Conservation (phyloP, 2,888 invertebrate species). For the Esperia sulphurella region DNA sequence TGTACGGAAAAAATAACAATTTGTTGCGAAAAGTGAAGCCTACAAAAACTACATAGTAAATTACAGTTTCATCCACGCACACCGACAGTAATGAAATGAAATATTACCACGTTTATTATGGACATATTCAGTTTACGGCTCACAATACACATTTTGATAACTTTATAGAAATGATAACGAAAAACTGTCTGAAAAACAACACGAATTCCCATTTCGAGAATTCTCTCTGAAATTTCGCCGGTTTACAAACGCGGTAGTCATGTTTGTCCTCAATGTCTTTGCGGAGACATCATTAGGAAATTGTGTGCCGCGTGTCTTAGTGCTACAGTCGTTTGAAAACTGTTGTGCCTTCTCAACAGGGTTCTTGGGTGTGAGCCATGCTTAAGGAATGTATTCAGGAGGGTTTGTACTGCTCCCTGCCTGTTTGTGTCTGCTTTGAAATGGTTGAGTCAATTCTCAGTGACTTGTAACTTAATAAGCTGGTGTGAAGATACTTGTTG, state of each 20-base stretch:
- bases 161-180: background rate
- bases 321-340: conserved; percentile 5
- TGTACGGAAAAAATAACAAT: background rate
- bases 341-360: conserved; percentile 12
- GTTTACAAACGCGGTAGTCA: conserved; percentile 5
- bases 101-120: conserved; percentile 10
- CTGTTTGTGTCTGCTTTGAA: conserved; percentile 14
- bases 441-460: conserved; percentile 21
- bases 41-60: background rate
- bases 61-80: conserved; percentile 7
- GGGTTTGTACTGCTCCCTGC: conserved; percentile 15
- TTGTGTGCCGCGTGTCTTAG: conserved; percentile 13
- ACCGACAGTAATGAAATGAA: conserved; percentile 8
- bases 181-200: background rate
- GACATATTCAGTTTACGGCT: conserved; percentile 8
- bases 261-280: conserved; percentile 15
- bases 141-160: conserved; percentile 9
- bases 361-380: conserved; percentile 21
- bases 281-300: conserved; percentile 29
- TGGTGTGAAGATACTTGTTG: background rate
- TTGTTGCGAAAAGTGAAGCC: background rate
- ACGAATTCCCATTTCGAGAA: background rate
- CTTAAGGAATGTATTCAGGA: conserved; percentile 35
- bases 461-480: conserved; percentile 39
- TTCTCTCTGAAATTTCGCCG: background rate